phyloP scores from a whole-genome alignment of 2,888 invertebrate genomes.

The Cryptus armator region DNA sequence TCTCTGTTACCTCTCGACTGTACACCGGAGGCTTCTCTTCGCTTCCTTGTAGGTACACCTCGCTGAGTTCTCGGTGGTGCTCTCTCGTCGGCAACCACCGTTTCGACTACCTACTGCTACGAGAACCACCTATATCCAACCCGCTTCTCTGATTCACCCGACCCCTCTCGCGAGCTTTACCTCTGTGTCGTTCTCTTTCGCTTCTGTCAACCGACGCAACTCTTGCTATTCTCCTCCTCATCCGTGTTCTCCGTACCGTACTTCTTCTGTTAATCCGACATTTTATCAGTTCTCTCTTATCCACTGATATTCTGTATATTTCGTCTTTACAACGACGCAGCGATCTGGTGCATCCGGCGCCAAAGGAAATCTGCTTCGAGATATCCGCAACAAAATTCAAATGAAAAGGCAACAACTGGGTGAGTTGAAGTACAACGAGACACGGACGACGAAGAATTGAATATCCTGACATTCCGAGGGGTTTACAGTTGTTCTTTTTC shows the following conservation, averaged over 20 bases:
- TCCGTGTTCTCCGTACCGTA: conserved; percentile 43
- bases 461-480: background rate
- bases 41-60: conserved; percentile 52
- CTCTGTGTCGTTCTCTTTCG: conserved; percentile 50
- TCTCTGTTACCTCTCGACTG: conserved; percentile 22
- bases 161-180: conserved; percentile 55
- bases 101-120: conserved; percentile 54
- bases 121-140: conserved; percentile 54
- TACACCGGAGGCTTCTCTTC: conserved; percentile 52
- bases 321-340: conserved; percentile 30
- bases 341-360: conserved; percentile 26
- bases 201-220: conserved; percentile 43
- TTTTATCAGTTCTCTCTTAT: conserved; percentile 44
- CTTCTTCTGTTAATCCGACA: conserved; percentile 39
- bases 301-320: conserved; percentile 20
- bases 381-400: conserved; percentile 17
- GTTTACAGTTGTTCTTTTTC: background rate
- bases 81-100: conserved; percentile 63
- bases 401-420: conserved; percentile 4
- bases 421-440: background rate
- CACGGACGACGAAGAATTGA: background rate
- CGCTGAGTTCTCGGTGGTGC: conserved; percentile 60
- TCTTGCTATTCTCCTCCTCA: conserved; percentile 56
- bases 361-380: background rate
- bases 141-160: conserved; percentile 58